phyloP scores from a whole-genome alignment of 1,140 invertebrate species.

The Drosophila parabipectinata region DNA sequence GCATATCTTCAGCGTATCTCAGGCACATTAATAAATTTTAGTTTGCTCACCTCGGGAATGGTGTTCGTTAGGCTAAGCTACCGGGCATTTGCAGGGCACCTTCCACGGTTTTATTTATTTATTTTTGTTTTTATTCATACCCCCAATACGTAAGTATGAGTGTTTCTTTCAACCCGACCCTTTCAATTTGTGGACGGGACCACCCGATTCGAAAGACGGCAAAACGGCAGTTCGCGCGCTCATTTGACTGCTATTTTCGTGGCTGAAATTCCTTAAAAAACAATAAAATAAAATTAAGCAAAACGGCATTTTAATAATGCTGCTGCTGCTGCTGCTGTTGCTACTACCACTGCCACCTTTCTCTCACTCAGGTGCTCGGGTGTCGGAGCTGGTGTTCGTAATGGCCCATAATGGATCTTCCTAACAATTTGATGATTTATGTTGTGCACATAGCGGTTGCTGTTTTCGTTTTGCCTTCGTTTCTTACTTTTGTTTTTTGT shows the following conservation, averaged over 20 bases:
- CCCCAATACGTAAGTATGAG: too few relatives aligned
- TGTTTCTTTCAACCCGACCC: conserved; percentile 13
- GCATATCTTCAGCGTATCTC: conserved; percentile 75
- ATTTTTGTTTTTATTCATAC: conserved; percentile 11
- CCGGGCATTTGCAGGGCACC: conserved; percentile 40
- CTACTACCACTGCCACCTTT: conserved; percentile 16
- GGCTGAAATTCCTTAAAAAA: conserved; percentile 71
- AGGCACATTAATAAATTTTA: conserved; percentile 83
- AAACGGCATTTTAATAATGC: conserved; percentile 83
- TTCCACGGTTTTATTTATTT: conserved; percentile 6
- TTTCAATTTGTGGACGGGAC: conserved; percentile 44
- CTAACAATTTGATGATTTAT: conserved; percentile 84
- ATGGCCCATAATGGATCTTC: conserved; percentile 83
- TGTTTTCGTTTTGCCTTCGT: conserved; percentile 51
- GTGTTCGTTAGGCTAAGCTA: conserved; percentile 69
- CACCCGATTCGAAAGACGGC: conserved; percentile 57
- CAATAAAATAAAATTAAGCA: conserved; percentile 83
- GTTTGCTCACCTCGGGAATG: conserved; percentile 57
- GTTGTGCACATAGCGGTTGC: conserved; percentile 77
- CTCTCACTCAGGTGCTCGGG: conserved; percentile 43
- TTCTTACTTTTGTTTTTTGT: not conserved
- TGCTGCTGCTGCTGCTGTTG: conserved; percentile 18
- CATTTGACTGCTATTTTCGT: conserved; percentile 64
- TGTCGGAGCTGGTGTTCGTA: conserved; percentile 66
- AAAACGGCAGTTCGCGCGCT: conserved; percentile 43